Conservation (phyloP, 2,797 vertebrate species). For the Ciconia nigra region DNA sequence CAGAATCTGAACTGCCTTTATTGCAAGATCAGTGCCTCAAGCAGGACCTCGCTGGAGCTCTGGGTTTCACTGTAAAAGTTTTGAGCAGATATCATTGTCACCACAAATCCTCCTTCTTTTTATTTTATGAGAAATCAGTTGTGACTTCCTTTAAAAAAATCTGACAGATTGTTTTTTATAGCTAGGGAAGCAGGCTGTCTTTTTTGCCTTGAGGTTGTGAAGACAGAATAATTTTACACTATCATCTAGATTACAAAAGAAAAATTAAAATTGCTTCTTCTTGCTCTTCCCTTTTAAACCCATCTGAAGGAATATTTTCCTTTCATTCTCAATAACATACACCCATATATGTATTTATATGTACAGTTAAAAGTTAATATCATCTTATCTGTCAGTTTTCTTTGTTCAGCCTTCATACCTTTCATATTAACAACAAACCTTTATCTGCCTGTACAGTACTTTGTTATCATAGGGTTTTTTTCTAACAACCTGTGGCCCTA, state of each 20-base stretch:
- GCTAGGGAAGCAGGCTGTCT: conserved; percentile 47
- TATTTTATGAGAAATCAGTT: conserved; percentile 41
- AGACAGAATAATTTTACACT: conserved; percentile 61
- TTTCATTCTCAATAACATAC: conserved; percentile 32
- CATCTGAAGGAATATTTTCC: conserved; percentile 19
- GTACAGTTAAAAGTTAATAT: conserved; percentile 7
- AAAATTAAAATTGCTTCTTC: conserved; percentile 11
- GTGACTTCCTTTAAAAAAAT: conserved; percentile 37
- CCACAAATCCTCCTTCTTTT: conserved; percentile 38
- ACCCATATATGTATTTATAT: conserved; percentile 12
- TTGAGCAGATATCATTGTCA: conserved; percentile 17
- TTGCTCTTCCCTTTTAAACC: conserved; percentile 1
- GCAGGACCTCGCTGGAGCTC: background rate
- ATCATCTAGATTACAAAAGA: conserved; percentile 51
- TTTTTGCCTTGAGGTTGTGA: conserved; percentile 63
- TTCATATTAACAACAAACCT: background rate
- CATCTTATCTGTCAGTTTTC: background rate
- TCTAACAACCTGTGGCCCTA: background rate
- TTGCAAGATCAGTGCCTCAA: background rate
- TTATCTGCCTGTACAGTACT: background rate
- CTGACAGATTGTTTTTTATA: conserved; percentile 59
- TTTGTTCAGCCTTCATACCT: conserved; percentile 49
- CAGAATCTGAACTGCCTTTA: background rate
- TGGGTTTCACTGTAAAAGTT: background rate
- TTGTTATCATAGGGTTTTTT: background rate